These are phyloP conservation scores for Podiceps cristatus DNA, from an alignment of 2,113 vertebrate species.

Conservation along the genomic window DNA sequence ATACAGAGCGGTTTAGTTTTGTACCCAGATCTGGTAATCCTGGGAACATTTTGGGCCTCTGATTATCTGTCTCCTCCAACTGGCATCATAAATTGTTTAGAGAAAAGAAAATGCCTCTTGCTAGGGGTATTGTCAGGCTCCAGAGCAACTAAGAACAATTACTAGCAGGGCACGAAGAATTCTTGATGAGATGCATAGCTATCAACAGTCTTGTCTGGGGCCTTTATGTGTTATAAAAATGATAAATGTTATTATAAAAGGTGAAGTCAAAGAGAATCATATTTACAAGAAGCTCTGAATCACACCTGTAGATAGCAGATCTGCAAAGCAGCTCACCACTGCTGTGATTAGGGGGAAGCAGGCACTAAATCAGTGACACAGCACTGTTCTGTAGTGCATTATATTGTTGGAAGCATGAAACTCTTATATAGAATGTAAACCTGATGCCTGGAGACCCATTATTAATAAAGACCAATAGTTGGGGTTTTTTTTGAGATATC, in stretches of 20 bases:
- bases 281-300: not conserved
- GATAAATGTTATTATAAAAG: constrained; percentile 6
- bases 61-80: not conserved
- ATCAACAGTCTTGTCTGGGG: not conserved
- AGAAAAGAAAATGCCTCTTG: not conserved
- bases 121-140: not conserved
- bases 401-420: not conserved
- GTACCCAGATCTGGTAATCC: not conserved
- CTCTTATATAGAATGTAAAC: constrained; percentile 1
- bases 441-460: not conserved
- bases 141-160: not conserved
- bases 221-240: not conserved
- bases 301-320: not conserved
- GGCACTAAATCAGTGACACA: not conserved
- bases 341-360: not conserved
- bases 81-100: not conserved
- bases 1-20: not conserved
- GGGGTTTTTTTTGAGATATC: not conserved
- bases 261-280: not conserved
- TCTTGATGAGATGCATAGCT: not conserved
- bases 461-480: constrained; percentile 6
- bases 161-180: not conserved
- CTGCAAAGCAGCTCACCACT: not conserved
- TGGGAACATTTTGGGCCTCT: not conserved
- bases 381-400: not conserved